Conservation (phyloP, 2,113 vertebrate genomes). For the Microcebus ravelobensis region DNA sequence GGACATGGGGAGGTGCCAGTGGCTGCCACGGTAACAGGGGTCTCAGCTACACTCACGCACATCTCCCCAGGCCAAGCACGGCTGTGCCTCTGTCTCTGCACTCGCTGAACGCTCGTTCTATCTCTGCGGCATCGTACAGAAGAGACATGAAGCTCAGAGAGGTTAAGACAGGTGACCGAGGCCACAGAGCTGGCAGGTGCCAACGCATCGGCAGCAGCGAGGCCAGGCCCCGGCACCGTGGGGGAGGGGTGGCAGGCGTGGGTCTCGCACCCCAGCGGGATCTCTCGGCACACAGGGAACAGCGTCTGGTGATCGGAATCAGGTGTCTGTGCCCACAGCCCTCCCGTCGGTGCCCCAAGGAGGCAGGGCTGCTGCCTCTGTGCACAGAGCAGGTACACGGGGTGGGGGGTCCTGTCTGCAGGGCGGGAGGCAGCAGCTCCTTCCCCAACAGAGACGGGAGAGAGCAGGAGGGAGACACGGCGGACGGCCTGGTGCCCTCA, state of each 20-base stretch:
- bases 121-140: background rate
- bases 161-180: background rate
- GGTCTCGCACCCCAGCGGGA: too few relatives aligned
- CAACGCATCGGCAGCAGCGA: too few relatives aligned
- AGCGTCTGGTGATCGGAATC: accelerated
- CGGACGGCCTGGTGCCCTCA: accelerated
- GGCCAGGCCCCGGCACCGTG: background rate
- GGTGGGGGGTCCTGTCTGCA: accelerated
- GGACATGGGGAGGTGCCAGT: accelerated
- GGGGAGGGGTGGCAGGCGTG: accelerated
- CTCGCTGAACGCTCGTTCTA: accelerated
- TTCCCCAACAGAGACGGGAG: background rate
- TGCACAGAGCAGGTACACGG: accelerated
- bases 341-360: accelerated
- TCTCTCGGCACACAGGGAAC: accelerated
- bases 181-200: background rate
- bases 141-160: background rate
- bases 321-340: accelerated
- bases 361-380: background rate
- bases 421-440: background rate
- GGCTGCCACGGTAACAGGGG: background rate
- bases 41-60: too few relatives aligned
- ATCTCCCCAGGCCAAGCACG: accelerated
- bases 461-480: accelerated
- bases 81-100: too few relatives aligned